phyloP scores from a whole-genome alignment of 2,797 vertebrate species.

The Crenuchus spilurus region DNA sequence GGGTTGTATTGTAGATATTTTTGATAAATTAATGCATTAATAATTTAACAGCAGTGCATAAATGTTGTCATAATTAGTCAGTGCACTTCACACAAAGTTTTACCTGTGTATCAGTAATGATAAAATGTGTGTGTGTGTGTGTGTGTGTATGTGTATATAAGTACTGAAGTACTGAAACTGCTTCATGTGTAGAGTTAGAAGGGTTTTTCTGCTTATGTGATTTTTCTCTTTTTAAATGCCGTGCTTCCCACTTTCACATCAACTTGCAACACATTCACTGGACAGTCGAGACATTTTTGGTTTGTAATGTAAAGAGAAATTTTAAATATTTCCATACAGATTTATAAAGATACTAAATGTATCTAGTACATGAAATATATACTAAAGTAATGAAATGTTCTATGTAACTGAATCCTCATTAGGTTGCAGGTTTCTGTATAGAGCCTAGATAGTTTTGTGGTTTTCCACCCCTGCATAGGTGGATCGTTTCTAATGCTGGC shows the following conservation, averaged over 20 bases:
- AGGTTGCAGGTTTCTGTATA: not conserved
- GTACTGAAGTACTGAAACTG: conserved; percentile 33
- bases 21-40: too few relatives aligned
- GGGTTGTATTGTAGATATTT: too few relatives aligned
- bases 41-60: too few relatives aligned
- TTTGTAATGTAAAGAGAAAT: too few relatives aligned
- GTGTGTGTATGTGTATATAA: not conserved
- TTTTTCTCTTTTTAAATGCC: not conserved
- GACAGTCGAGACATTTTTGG: not conserved
- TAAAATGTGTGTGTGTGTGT: too few relatives aligned
- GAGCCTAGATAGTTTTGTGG: not conserved
- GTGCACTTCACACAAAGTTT: too few relatives aligned
- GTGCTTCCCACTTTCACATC: not conserved
- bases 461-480: not conserved
- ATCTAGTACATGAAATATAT: not conserved
- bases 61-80: too few relatives aligned
- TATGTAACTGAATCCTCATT: not conserved
- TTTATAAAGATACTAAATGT: too few relatives aligned
- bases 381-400: too few relatives aligned
- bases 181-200: not conserved
- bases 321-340: too few relatives aligned
- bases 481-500: not conserved
- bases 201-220: not conserved
- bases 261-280: not conserved
- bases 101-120: too few relatives aligned